A percentile compares a stretch with the other conserved stretches of the same genome.
phyloP scores from a whole-genome alignment of 2,113 vertebrate genomes.

The Coryphaenoides rupestris region DNA sequence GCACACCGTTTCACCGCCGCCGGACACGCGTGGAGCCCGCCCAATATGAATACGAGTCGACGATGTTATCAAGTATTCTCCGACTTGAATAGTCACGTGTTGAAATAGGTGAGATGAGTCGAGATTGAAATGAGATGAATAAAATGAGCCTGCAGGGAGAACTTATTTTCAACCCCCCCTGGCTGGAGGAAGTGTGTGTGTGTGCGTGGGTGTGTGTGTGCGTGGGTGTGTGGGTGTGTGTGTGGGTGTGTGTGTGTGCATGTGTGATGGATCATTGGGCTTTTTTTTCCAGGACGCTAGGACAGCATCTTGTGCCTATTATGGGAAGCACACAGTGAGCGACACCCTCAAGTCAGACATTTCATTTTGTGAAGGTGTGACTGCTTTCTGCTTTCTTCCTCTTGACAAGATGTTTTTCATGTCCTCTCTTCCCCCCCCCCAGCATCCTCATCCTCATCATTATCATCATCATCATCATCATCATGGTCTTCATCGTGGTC shows the following conservation, averaged over 20 bases:
- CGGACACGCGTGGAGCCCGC: background rate
- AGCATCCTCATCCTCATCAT: too few species aligned
- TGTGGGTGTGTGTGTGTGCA: background rate
- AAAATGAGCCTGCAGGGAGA: slow-evolving; percentile 26
- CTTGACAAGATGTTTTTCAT: slow-evolving; percentile 46
- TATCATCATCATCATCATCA: too few species aligned
- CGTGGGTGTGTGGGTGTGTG: background rate
- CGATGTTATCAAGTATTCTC: background rate
- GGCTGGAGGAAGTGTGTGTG: background rate
- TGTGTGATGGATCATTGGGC: slow-evolving; percentile 2
- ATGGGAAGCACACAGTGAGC: slow-evolving; percentile 55
- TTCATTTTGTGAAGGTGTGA: slow-evolving; percentile 65
- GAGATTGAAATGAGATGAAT: slow-evolving; percentile 60
- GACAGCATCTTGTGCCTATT: slow-evolving; percentile 53
- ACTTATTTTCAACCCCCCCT: slow-evolving; percentile 36
- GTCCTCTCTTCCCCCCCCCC: slow-evolving; percentile 30
- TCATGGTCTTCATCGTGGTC: too few species aligned
- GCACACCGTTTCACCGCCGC: too few species aligned
- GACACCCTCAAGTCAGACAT: slow-evolving; percentile 32
- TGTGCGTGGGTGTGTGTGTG: too few species aligned
- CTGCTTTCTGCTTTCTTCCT: slow-evolving; percentile 45
- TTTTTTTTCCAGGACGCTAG: slow-evolving; percentile 54
- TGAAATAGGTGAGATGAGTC: slow-evolving; percentile 54
- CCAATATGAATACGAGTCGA: too few species aligned
- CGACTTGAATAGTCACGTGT: slow-evolving; percentile 45